Evolutionary conservation across 92 coral and sea anemone species (phyloP).

Genomic region (Siderastrea radians): DNA sequence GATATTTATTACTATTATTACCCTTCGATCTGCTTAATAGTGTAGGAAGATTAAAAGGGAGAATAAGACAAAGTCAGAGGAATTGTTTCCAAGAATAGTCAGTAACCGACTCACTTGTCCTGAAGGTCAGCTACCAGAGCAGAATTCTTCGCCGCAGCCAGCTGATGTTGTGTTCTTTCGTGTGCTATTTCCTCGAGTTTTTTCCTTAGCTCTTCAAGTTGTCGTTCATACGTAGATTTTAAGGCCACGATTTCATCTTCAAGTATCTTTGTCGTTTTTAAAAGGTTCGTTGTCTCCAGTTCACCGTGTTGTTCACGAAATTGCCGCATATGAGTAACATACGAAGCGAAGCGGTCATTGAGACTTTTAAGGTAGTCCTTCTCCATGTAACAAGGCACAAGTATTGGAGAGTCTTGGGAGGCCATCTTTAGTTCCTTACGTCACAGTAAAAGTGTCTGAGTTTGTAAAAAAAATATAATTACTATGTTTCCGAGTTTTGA

Average conservation of each 20-base stretch:
- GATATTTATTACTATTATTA: too few relatives aligned
- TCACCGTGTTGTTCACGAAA: constrained; percentile 96
- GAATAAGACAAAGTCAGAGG: not conserved
- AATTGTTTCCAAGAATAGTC: not conserved
- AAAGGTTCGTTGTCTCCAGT: constrained; percentile 88
- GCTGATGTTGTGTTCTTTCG: constrained; percentile 93
- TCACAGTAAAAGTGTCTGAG: too few relatives aligned
- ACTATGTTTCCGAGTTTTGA: too few relatives aligned
- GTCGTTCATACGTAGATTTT: constrained; percentile 91
- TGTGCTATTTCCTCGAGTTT: constrained; percentile 89
- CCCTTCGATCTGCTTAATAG: not conserved
- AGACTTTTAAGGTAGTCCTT: constrained; percentile 89
- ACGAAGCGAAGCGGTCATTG: constrained; percentile 95
- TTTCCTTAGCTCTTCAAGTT: constrained; percentile 87
- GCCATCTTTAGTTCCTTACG: constrained; percentile 46
- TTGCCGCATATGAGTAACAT: constrained; percentile 94
- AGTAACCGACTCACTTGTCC: constrained; percentile 82
- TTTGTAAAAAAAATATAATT: too few relatives aligned
- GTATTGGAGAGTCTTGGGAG: constrained; percentile 71
- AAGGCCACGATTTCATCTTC: constrained; percentile 93
- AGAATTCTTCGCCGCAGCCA: constrained; percentile 92
- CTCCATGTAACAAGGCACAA: constrained; percentile 82
- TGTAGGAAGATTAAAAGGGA: not conserved
- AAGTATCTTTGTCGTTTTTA: constrained; percentile 91
- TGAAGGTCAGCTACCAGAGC: constrained; percentile 90